Conservation (phyloP, 2,797 vertebrate species). For the Microctenopoma lineatum region DNA sequence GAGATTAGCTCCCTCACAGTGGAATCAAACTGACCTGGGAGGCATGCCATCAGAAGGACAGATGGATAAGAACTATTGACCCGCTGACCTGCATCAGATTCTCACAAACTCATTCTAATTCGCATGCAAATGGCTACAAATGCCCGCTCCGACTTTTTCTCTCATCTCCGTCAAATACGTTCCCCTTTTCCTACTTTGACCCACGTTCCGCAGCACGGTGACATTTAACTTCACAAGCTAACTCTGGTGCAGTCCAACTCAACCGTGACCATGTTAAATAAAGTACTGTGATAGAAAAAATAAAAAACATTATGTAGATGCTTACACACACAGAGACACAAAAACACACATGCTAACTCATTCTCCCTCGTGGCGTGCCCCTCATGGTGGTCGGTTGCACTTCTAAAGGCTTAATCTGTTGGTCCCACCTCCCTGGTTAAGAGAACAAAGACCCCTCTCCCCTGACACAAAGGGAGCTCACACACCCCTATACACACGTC, state of each 20-base stretch:
- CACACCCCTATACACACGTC: conserved; percentile 81
- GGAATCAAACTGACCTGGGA: conserved; percentile 79
- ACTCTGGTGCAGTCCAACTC: too few species aligned
- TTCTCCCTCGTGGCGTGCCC: conserved; percentile 75
- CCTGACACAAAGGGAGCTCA: conserved; percentile 79
- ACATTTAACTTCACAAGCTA: too few species aligned
- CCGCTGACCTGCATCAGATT: conserved; percentile 80
- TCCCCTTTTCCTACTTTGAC: neutral
- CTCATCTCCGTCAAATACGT: conserved; percentile 8
- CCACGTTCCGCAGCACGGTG: neutral
- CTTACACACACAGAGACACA: conserved; percentile 6
- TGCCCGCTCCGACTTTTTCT: conserved; percentile 56
- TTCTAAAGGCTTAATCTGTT: conserved; percentile 85
- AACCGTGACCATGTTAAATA: too few species aligned
- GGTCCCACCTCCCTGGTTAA: conserved; percentile 83
- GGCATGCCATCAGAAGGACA: conserved; percentile 83
- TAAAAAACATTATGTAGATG: neutral
- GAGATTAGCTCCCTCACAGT: conserved; percentile 80
- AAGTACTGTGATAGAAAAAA: too few species aligned
- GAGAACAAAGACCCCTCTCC: conserved; percentile 82
- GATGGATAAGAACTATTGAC: conserved; percentile 85
- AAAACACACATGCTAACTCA: conserved; percentile 52
- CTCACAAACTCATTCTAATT: conserved; percentile 78
- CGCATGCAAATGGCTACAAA: conserved; percentile 77
- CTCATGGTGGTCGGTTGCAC: conserved; percentile 82